Conservation (phyloP, 2,113 vertebrate species). For the Larimichthys polyactis region DNA sequence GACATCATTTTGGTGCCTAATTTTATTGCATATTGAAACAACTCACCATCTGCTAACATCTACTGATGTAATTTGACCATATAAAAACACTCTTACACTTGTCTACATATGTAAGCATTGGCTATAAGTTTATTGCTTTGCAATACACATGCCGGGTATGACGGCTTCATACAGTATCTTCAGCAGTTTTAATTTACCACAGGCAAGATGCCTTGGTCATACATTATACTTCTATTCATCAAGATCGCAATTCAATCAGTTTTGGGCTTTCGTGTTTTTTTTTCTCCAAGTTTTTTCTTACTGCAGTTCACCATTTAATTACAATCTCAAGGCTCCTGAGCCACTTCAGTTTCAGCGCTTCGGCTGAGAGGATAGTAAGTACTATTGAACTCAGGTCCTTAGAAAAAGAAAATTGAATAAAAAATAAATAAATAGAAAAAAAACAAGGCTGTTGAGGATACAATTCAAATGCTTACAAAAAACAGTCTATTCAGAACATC, state of each 20-base stretch:
- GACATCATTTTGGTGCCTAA: neutral
- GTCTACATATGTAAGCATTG: neutral
- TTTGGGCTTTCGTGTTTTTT: slow-evolving; percentile 59
- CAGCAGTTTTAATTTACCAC: slow-evolving; percentile 34
- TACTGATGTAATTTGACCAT: neutral
- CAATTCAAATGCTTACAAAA: slow-evolving; percentile 60
- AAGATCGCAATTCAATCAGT: slow-evolving; percentile 61
- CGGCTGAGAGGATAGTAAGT: slow-evolving; percentile 39
- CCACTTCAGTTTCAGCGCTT: slow-evolving; percentile 68
- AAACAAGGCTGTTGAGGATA: slow-evolving; percentile 50
- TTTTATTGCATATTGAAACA: neutral
- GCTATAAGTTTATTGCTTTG: neutral
- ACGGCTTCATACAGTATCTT: neutral
- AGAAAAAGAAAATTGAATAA: slow-evolving; percentile 50
- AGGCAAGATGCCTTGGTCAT: slow-evolving; percentile 11
- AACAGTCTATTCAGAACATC: slow-evolving; percentile 64
- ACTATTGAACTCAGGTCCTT: slow-evolving; percentile 55
- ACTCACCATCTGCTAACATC: neutral
- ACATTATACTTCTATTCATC: slow-evolving; percentile 47
- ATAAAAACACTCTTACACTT: neutral
- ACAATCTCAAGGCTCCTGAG: slow-evolving; percentile 70
- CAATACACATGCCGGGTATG: neutral
- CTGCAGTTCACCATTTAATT: slow-evolving; percentile 72
- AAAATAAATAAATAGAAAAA: slow-evolving; percentile 31
- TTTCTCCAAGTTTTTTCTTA: slow-evolving; percentile 50